phyloP scores from a whole-genome alignment of 2,888 invertebrate species.

The Acanthococcus lagerstroemiae region DNA sequence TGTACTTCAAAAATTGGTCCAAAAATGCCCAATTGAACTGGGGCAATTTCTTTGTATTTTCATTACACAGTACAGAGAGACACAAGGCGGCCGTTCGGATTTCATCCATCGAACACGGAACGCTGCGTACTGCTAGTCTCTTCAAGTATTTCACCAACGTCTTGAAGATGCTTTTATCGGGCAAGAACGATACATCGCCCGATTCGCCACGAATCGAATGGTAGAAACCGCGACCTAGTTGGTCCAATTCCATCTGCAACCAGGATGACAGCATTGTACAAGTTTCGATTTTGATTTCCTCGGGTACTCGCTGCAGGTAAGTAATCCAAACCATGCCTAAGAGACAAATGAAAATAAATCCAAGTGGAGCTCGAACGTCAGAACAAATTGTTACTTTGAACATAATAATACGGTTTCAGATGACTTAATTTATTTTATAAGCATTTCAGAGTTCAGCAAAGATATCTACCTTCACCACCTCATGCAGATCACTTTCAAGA shows the following conservation, averaged over 20 bases:
- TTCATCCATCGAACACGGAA: not conserved
- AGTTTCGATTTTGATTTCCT: not conserved
- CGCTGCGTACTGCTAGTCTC: not conserved
- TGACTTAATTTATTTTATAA: too few relatives aligned
- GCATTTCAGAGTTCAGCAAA: not conserved
- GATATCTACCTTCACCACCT: too few relatives aligned
- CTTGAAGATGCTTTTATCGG: conserved; percentile 6
- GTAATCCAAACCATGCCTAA: too few relatives aligned
- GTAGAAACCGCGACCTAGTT: not conserved
- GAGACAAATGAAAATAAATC: too few relatives aligned
- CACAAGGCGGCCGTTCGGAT: not conserved
- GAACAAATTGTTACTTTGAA: too few relatives aligned
- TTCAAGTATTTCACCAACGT: conserved; percentile 1
- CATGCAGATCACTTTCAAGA: too few relatives aligned
- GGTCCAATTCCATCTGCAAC: conserved; percentile 8
- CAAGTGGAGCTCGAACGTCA: not conserved
- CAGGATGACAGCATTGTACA: not conserved
- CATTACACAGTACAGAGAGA: not conserved
- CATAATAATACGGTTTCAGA: too few relatives aligned
- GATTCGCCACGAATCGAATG: conserved; percentile 15
- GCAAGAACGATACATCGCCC: not conserved
- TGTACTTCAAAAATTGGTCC: not conserved
- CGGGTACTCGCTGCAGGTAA: not conserved
- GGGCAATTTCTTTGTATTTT: not conserved
- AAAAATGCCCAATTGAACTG: not conserved